These are phyloP conservation scores for Tetranychus urticae DNA, from an alignment of 1,140 invertebrate species.

Conservation along the genomic window DNA sequence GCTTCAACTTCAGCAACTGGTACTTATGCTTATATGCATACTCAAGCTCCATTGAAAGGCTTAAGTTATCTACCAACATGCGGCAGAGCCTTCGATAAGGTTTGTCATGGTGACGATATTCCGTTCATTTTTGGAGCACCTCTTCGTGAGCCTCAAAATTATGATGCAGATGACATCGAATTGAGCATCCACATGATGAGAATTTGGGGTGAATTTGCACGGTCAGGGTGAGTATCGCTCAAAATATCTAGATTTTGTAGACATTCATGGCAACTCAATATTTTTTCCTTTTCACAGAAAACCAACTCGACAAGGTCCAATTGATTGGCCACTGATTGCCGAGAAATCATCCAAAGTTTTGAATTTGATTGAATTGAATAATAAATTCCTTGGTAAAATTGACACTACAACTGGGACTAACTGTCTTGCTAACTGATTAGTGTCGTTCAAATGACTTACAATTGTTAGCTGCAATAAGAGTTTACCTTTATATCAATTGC, in stretches of 20 bases:
- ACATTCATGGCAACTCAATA: not conserved
- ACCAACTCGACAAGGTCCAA: not conserved
- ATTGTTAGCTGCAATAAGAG: no score
- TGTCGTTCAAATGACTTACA: no score
- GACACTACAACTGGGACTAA: no score
- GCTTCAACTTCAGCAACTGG: no score
- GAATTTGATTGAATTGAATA: not conserved
- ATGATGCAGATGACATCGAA: slow-evolving; percentile 6
- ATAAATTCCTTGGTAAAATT: not conserved
- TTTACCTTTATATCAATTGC: no score
- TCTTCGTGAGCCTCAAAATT: not conserved
- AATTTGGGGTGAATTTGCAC: slow-evolving; percentile 11
- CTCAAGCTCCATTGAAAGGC: not conserved
- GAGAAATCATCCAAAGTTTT: not conserved
- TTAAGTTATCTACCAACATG: not conserved
- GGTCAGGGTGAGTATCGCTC: slow-evolving; percentile 5
- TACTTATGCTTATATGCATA: not conserved
- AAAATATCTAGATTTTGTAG: not conserved
- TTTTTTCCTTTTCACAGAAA: not conserved
- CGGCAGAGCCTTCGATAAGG: slow-evolving; percentile 27
- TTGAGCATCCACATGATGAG: slow-evolving; percentile 11
- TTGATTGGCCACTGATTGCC: not conserved
- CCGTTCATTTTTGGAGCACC: slow-evolving; percentile 52
- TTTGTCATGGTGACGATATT: slow-evolving; percentile 86
- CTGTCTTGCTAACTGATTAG: no score